Evolutionary conservation across 2,888 invertebrate genomes (phyloP).

Genomic region (Dryobota labecula): DNA sequence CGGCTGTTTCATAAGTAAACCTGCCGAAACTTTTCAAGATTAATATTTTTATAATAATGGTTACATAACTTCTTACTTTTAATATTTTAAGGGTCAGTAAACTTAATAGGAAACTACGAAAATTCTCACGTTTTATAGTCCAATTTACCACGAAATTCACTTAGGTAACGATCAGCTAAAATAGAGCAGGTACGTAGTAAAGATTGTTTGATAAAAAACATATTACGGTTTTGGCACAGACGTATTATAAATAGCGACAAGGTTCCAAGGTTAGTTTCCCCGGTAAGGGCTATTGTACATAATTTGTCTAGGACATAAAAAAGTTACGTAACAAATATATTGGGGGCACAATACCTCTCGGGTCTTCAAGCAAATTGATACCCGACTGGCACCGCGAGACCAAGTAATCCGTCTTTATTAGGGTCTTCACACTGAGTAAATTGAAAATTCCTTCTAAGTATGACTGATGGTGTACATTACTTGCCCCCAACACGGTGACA

Average conservation of each 20-base stretch:
- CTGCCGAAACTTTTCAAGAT: slow-evolving; percentile 2
- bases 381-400: slow-evolving; percentile 74
- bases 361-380: slow-evolving; percentile 75
- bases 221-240: slow-evolving; percentile 63
- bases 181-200: slow-evolving; percentile 60
- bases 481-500: slow-evolving; percentile 85
- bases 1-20: slow-evolving; percentile 1
- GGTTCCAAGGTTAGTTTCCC: slow-evolving; percentile 56
- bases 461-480: slow-evolving; percentile 89
- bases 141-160: slow-evolving; percentile 60
- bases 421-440: slow-evolving; percentile 83
- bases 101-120: slow-evolving; percentile 54
- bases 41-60: slow-evolving; percentile 35
- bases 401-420: slow-evolving; percentile 88
- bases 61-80: slow-evolving; percentile 23
- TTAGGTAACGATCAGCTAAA: slow-evolving; percentile 60
- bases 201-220: slow-evolving; percentile 66
- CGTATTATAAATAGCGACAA: slow-evolving; percentile 61
- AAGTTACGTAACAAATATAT: slow-evolving; percentile 54
- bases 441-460: slow-evolving; percentile 90
- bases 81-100: slow-evolving; percentile 46
- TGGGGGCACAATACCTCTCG: slow-evolving; percentile 61
- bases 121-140: slow-evolving; percentile 49
- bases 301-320: slow-evolving; percentile 62
- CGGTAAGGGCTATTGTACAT: slow-evolving; percentile 56